Percentiles rank a stretch among this genome's conserved stretches.
Conservation (phyloP, 2,113 vertebrate genomes). For the Asarcornis scutulata region DNA sequence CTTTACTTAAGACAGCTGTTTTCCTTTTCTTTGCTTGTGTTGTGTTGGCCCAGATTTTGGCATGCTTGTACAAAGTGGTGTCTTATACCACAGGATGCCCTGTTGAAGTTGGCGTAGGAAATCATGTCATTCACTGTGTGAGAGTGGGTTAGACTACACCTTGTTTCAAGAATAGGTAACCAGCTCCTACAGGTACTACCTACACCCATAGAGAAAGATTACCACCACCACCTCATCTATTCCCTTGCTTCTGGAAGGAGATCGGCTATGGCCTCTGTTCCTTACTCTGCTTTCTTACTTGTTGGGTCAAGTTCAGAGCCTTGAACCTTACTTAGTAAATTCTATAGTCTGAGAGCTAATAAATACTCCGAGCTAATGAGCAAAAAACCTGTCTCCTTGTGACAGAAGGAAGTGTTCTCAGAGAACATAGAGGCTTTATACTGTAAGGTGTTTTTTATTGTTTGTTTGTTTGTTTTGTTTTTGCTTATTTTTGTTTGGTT, state of each 20-base stretch:
- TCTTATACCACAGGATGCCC: accelerated
- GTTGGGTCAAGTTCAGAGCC: background rate
- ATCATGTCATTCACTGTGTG: background rate
- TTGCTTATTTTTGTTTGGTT: background rate
- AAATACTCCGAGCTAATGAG: background rate
- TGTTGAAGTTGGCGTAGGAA: background rate
- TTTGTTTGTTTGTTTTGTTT: background rate
- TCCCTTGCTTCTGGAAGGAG: background rate
- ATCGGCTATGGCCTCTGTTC: background rate
- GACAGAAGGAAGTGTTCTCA: background rate
- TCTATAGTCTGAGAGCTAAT: background rate
- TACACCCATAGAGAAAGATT: background rate
- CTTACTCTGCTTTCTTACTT: background rate
- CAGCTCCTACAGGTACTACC: background rate
- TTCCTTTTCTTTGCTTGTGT: background rate
- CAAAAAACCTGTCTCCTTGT: background rate
- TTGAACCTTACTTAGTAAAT: background rate
- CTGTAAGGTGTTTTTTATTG: background rate
- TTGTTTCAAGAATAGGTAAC: background rate
- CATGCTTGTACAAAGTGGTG: accelerated
- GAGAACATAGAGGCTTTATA: background rate
- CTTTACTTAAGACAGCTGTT: background rate
- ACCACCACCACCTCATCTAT: background rate
- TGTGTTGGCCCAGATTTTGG: background rate
- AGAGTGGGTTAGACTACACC: background rate